Base-by-base conservation (phyloP, 2,797 vertebrate genomes). In the Simalia tracyae region DNA sequence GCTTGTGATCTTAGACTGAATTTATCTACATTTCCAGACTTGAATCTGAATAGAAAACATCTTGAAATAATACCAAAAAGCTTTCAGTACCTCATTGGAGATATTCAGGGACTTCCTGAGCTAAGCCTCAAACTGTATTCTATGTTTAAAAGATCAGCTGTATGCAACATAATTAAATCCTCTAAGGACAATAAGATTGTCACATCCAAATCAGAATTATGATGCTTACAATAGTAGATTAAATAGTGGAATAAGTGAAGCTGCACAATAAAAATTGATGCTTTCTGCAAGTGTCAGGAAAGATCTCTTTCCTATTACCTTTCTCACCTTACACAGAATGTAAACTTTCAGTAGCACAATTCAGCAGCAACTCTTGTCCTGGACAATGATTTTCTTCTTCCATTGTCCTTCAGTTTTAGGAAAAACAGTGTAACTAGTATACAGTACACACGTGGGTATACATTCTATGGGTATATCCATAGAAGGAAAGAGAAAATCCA, bases 91-190 rank as follows among this genome's bases (percentile, higher is more conserved):
- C 26, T 88, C 68, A 50, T 26, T 56, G 26, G 15, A 91, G 31
- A 87, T 66, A 46, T 28, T 61, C 66, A 84, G 36, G 9, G 66
- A 12, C 14, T 86, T 54, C 59, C 3, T 15, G 26, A 26, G 59
- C 28, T 88, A 92, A 90, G 42, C 3, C 60, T 91, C 60, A 15
- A 89, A 93, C 89, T 64, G 63, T 60, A 9, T n/a, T 92, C 46
- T 89, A 84, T 76, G 5, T 11, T 91, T 88, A 89, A 93, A 89
- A 88, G 15, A 68, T 90, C 94, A 31, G 26, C 90, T 94, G 89
- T 93, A 93, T 88, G 89, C 42, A 46, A 90, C 36, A 91, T 92
- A 96, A 95, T 94, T 93, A 95, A 92, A 66, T 81, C 50, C n/a
- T 94, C 93, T 89, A 91, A 90, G 92, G 91, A 92, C 87, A 87